Evolutionary conservation across 2,113 vertebrate species (phyloP), one percentile per base, ranked within the genome.

Genomic region (Oreochromis spilurus): DNA sequence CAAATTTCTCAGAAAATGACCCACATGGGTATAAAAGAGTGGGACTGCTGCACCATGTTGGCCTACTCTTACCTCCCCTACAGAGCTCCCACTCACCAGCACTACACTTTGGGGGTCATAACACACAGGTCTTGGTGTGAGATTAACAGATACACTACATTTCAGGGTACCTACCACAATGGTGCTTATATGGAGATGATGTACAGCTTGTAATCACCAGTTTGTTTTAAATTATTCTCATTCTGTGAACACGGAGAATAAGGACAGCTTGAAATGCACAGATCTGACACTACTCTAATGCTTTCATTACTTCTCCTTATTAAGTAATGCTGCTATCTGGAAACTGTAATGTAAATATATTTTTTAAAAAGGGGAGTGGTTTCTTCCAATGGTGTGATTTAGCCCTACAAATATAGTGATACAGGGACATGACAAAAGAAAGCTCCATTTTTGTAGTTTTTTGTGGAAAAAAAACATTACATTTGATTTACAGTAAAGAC

Each of bases 11-110:
- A 11, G 57, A 88, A 91, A 92, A 86, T 84, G 77, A 85, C 79
- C 84, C 90, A 89, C 86, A 77, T 58, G 87, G 88, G 90, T 81
- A 79, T 87, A 91, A 91, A 94, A 90, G 90, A 95, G 90, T 65
- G 83, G 82, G 84, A 82, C 58, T 53, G 80, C 78, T 50, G 38
- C 72, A 67, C 50, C 38, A 8, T 17, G 17, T 40, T 16, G 4
- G 86, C 80, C 67, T 65, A 81, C 86, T 84, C 67, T 48, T 45
- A 9, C 79, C 57, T 87, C 87, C 54, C 75, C 65, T 48, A 9
- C 81, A 89, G 83, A 79, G 57, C 84, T 65, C 84, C 86, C 89
- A 88, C 90, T 93, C 89, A 83, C 77, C 57, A 50, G 54, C 58
- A 31, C 62, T 10, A 14, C 58, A 38, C 86, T 79, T 79, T 24